phyloP scores from a whole-genome alignment of 2,113 vertebrate species.

The Podarcis raffonei region DNA sequence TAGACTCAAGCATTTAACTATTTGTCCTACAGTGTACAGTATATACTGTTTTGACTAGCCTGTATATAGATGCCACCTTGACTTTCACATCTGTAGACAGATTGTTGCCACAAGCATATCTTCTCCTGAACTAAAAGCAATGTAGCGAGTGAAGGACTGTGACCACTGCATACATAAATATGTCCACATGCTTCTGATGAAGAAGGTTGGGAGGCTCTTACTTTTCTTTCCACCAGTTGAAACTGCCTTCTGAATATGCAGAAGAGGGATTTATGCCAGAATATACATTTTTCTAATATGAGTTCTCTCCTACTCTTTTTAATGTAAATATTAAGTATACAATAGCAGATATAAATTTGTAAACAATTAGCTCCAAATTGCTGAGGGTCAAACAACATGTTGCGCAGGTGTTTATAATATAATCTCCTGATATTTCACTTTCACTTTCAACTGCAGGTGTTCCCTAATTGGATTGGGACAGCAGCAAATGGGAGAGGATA shows the following conservation, averaged over 20 bases:
- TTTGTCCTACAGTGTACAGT: not conserved
- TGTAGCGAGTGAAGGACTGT: not conserved
- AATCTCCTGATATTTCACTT: not conserved
- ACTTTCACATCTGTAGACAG: not conserved
- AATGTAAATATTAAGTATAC: not conserved
- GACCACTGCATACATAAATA: not conserved
- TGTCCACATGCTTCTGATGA: not conserved
- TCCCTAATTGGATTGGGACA: not conserved
- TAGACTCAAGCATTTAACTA: no score
- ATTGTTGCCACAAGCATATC: not conserved
- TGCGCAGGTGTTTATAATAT: not conserved
- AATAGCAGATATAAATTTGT: not conserved
- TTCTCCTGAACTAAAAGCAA: not conserved
- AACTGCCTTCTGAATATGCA: not conserved
- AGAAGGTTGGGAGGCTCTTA: not conserved
- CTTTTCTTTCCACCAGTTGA: not conserved
- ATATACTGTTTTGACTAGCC: not conserved
- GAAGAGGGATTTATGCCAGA: not conserved
- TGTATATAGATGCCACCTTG: not conserved
- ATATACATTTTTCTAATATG: not conserved
- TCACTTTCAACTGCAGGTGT: not conserved
- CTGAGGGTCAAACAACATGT: not conserved
- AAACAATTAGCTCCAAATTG: not conserved
- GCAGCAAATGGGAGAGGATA: not conserved
- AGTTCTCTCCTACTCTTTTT: not conserved